Conservation (phyloP, 92 coral and sea anemone genomes). For the Palythoa grandis region DNA sequence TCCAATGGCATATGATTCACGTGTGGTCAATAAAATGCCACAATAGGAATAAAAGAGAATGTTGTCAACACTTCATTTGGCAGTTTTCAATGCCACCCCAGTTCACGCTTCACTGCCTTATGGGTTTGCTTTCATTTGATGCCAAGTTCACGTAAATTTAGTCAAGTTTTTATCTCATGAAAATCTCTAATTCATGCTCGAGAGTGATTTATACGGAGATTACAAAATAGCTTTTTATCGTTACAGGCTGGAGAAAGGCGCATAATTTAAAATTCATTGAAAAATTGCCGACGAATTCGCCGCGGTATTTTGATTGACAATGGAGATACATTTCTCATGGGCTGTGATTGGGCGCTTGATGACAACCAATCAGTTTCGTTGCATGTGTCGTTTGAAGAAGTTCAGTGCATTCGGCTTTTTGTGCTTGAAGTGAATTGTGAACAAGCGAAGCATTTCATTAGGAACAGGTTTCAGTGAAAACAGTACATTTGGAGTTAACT, state of each 20-base stretch:
- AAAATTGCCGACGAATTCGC: conserved; percentile 68
- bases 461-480: conserved; percentile 31
- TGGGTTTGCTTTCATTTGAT: too few relatives aligned
- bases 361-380: conserved; percentile 95
- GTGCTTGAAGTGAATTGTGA: conserved; percentile 36
- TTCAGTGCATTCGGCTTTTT: conserved; percentile 43
- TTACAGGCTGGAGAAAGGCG: background rate
- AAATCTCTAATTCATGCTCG: too few relatives aligned
- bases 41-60: too few relatives aligned
- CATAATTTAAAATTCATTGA: conserved; percentile 25
- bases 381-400: conserved; percentile 79
- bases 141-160: too few relatives aligned
- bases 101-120: too few relatives aligned
- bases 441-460: conserved; percentile 41
- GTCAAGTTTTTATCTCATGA: too few relatives aligned
- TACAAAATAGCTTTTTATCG: too few relatives aligned
- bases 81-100: too few relatives aligned
- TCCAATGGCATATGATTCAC: conserved; percentile 78
- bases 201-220: too few relatives aligned
- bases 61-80: too few relatives aligned
- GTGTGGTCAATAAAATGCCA: background rate
- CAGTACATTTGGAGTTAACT: conserved; percentile 26
- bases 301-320: conserved; percentile 83
- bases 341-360: conserved; percentile 81
- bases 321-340: conserved; percentile 76